Base-by-base conservation (phyloP, 2,797 vertebrate genomes). In the Malacoraja senta region DNA sequence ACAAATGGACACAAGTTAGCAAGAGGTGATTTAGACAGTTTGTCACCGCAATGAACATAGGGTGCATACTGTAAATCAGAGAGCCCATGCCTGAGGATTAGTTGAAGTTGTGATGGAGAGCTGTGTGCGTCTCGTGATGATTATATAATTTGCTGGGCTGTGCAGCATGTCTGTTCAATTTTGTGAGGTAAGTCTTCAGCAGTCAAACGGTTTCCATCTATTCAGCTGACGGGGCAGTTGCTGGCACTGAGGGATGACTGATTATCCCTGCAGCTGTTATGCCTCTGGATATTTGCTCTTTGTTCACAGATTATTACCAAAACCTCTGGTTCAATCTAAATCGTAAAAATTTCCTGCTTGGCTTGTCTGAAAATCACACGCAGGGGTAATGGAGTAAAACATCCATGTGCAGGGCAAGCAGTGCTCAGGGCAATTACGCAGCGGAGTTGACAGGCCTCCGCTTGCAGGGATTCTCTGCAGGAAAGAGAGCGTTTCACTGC, bases 261-360 rank as follows among this genome's bases (percentile, higher is more conserved):
- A 84, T 84, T 84, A 84, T 84, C 81, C 81, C 58, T 61, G 81
- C 81, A 84, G 81, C 81, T 61, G 53, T 61, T 84, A 6, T 29
- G 81, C 53, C 81, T 84, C 81, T 84, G 81, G 81, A 84, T 13
- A 26, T 84, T 84, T 84, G 81, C 81, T n/a, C 81, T 61, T 84
- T 84, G 81, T 84, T 84, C 81, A 84, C 81, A 84, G 81, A 84
- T 84, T 84, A 84, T 84, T 84, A 61, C 81, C 81, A 61, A 74
- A 84, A 84, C 81, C 12, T 84, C 24, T 84, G 81, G 24, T 84
- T 61, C 58, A 84, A n/a, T 84, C 10, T 29, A 84, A 84, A n/a
- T 58, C 24, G 9, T 61, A 84, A 74, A 61, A 84, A 35, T 83
- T 21, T 84, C 12, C 77, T 35, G n/a, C 77, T 78, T 78, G 12